Base-by-base conservation (phyloP, 1,140 invertebrate species). In the Drosophila carrolli region DNA sequence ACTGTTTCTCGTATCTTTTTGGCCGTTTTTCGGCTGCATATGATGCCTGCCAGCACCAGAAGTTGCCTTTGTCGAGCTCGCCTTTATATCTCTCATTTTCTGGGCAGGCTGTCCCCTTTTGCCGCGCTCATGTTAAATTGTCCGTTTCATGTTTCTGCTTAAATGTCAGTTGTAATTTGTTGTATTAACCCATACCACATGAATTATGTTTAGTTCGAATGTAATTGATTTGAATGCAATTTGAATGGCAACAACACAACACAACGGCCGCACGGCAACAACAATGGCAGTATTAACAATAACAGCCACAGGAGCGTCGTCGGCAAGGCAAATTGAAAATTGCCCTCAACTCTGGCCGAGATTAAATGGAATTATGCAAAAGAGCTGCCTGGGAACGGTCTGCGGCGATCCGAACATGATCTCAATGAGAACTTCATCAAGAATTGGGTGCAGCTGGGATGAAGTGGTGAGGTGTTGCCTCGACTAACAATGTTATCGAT, bases 161-260 rank as follows among this genome's bases (percentile, higher is more conserved):
- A 88, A 88, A 88, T 88, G 83, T 88, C 83, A 88, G 84, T 89
- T 88, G 83, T 88, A 88, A 88, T 88, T 88, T 88, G 83, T 88
- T 88, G 83, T 83, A 88, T 88, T 88, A 88, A 89, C 83, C 83
- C 83, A 80, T 89, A 89, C 83, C 83, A 86, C 83, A 86, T 88
- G 83, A 88, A 88, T 88, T 88, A 88, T 88, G 83, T 84, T 88
- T 89, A 84, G 84, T 89, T 88, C 84, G 84, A 86, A 89, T 88
- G 83, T 88, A 88, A 88, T 88, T 88, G 83, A 88, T 88, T 88
- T 88, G 84, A 88, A 89, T 89, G 81, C 84, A 88, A 88, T 88
- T 88, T 88, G 84, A 89, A 88, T 89, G 80, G 79, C 67, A 81
- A 75, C 72, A 72, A 56, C 60, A 68, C 72, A 72, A 53, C 57